phyloP scores from a whole-genome alignment of 2,797 vertebrate genomes.

The Enteromius mattozi region DNA sequence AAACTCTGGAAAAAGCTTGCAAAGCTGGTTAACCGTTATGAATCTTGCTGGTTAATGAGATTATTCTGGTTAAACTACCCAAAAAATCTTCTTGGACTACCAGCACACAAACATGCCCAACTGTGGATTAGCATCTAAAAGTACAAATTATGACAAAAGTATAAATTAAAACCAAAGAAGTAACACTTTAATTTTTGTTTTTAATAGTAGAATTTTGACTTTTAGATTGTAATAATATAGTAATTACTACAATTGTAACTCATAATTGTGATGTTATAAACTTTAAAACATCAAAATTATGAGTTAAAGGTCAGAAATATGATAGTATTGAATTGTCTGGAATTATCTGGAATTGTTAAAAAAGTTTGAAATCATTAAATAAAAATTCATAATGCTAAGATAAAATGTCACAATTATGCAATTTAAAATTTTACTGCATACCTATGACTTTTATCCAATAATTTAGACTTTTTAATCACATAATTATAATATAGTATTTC shows the following conservation, averaged over 20 bases:
- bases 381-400: not conserved
- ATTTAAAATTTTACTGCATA: not conserved
- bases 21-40: not conserved
- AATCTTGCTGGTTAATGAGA: not conserved
- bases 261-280: no score
- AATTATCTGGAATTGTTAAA: not conserved
- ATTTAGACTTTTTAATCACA: not conserved
- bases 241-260: no score
- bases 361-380: not conserved
- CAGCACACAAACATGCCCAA: no score
- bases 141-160: not conserved
- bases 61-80: not conserved
- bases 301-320: not conserved
- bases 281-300: not conserved
- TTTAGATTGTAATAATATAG: no score
- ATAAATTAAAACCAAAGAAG: not conserved
- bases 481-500: no score
- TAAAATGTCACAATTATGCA: not conserved
- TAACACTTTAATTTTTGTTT: not conserved
- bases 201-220: no score
- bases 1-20: not conserved
- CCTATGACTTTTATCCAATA: not conserved
- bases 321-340: not conserved
- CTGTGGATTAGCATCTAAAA: not conserved
- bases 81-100: not conserved